These are phyloP conservation scores for Encarsia formosa DNA, from an alignment of 2,888 invertebrate species.

Conservation along the genomic window DNA sequence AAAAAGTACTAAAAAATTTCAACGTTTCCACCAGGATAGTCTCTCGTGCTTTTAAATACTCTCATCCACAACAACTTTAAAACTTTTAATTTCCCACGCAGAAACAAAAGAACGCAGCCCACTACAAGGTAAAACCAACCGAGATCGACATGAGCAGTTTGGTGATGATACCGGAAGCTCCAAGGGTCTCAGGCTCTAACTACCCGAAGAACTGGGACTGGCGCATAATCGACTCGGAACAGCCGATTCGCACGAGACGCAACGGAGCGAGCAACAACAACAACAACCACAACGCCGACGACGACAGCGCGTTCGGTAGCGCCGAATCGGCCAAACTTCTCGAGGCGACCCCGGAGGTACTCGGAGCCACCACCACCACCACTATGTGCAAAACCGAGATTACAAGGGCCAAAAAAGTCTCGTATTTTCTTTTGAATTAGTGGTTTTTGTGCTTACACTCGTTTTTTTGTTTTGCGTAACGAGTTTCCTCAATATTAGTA, in stretches of 20 bases:
- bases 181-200: slow-evolving; percentile 68
- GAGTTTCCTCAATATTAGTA: too few species aligned
- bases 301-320: slow-evolving; percentile 46
- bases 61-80: too few species aligned
- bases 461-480: too few species aligned
- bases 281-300: slow-evolving; percentile 46
- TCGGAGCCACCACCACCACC: background rate
- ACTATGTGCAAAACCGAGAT: background rate
- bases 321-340: slow-evolving; percentile 35
- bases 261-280: slow-evolving; percentile 5
- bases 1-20: too few species aligned
- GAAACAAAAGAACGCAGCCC: slow-evolving; percentile 64
- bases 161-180: slow-evolving; percentile 73
- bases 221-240: slow-evolving; percentile 60
- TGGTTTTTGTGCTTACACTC: too few species aligned
- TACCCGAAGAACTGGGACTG: slow-evolving; percentile 72
- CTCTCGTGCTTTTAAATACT: too few species aligned
- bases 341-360: slow-evolving; percentile 23
- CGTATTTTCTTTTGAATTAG: slow-evolving; percentile 16
- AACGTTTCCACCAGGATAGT: too few species aligned
- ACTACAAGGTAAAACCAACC: slow-evolving; percentile 70
- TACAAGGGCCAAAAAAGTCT: slow-evolving; percentile 1
- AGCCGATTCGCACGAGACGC: slow-evolving; percentile 27
- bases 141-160: slow-evolving; percentile 74
- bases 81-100: too few species aligned